Evolutionary conservation across 2,113 vertebrate genomes (phyloP).

Genomic region (Furnarius figulus): DNA sequence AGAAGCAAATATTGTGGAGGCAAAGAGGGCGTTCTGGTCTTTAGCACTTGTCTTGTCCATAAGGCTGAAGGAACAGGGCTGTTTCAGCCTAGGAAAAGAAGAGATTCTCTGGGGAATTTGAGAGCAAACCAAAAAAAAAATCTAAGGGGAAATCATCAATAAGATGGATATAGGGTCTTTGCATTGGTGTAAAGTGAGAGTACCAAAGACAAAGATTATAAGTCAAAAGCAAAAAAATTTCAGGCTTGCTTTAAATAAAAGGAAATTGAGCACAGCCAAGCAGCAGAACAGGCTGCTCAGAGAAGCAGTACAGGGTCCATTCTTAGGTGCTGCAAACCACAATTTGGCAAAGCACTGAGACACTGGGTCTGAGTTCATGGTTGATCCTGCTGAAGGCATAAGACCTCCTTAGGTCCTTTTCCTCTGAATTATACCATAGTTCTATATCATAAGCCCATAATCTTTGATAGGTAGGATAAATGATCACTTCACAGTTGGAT

Average conservation of each 20-base stretch:
- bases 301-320: neutral
- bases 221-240: neutral
- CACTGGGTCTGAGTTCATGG: neutral
- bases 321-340: neutral
- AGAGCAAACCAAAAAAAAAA: accelerated
- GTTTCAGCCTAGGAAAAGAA: neutral
- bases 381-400: neutral
- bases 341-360: neutral
- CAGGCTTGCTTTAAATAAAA: neutral
- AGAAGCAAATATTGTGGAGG: accelerated
- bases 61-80: neutral
- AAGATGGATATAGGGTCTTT: neutral
- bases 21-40: neutral
- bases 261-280: neutral
- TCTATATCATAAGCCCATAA: neutral
- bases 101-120: neutral
- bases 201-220: neutral
- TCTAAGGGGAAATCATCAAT: neutral
- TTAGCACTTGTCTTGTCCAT: neutral
- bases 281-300: neutral
- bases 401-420: neutral
- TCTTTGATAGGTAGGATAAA: neutral
- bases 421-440: neutral
- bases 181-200: neutral
- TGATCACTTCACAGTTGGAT: neutral